Percentiles rank a stretch among this genome's conserved stretches.
Evolutionary conservation across 2,113 vertebrate species (phyloP).

Genomic region (Piaya cayana): DNA sequence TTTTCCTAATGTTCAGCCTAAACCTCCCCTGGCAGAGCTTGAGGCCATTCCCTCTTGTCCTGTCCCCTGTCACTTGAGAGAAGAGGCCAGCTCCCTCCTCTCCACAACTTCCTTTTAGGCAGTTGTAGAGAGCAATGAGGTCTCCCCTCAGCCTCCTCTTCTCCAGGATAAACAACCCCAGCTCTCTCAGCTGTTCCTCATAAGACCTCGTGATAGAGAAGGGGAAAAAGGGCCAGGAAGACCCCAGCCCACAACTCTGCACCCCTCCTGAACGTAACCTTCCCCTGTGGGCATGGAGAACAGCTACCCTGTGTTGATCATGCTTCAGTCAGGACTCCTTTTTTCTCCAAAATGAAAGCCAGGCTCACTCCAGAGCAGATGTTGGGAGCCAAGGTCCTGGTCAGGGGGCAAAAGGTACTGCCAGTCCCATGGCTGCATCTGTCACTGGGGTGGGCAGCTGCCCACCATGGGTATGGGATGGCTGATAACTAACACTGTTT

Average conservation of each 20-base stretch:
- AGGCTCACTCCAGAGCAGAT: not conserved
- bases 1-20: no score
- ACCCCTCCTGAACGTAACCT: not conserved
- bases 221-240: not conserved
- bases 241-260: not conserved
- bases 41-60: no score
- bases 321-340: not conserved
- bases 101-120: no score
- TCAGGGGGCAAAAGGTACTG: not conserved
- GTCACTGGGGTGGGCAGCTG: not conserved
- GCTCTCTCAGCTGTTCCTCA: no score
- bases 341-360: not conserved
- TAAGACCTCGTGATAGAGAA: rapidly evolving
- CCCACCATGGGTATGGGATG: not conserved
- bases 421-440: not conserved
- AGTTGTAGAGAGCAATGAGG: no score
- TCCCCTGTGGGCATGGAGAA: no score
- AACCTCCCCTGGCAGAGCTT: no score
- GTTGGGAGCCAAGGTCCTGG: rapidly evolving
- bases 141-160: no score
- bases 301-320: not conserved
- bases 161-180: no score
- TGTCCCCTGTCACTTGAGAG: no score
- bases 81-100: no score
- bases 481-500: not conserved